Conservation (phyloP, 2,888 invertebrate genomes). For the Hirtodrosophila duncani region DNA sequence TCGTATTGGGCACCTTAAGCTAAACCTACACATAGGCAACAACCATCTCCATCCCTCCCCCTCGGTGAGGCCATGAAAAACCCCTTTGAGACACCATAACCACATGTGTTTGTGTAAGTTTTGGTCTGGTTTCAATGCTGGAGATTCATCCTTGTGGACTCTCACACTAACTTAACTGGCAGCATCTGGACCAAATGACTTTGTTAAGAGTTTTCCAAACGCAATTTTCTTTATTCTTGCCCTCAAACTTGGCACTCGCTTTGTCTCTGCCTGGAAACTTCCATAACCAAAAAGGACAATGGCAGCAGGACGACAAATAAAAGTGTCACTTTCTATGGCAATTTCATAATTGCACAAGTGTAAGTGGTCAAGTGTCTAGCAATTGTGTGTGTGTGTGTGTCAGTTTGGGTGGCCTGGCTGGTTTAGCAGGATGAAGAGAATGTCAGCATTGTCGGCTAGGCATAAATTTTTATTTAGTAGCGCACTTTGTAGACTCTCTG, state of each 20-base stretch:
- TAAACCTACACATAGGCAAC: too few species aligned
- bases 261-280: not conserved
- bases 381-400: constrained; percentile 37
- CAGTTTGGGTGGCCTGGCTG: not conserved
- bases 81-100: constrained; percentile 39
- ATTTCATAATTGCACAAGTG: constrained; percentile 73
- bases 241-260: constrained; percentile 25
- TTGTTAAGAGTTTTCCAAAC: constrained; percentile 71
- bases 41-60: constrained; percentile 59
- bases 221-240: constrained; percentile 64
- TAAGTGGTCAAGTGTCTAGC: constrained; percentile 71
- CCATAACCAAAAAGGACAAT: constrained; percentile 42
- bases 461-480: constrained; percentile 66
- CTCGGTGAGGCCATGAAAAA: constrained; percentile 4
- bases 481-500: constrained; percentile 51
- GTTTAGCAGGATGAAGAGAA: not conserved
- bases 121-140: constrained; percentile 13
- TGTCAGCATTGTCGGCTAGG: constrained; percentile 8
- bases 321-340: constrained; percentile 74
- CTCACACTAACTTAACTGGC: constrained; percentile 57
- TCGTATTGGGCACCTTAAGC: too few species aligned
- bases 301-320: constrained; percentile 59
- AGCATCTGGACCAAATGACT: constrained; percentile 71
- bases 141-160: constrained; percentile 18
- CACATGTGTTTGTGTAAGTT: constrained; percentile 66